Evolutionary conservation across 30 jellyfish, hydroid and myxozoan genomes (phyloP).

Genomic region (Hydractinia echinata): DNA sequence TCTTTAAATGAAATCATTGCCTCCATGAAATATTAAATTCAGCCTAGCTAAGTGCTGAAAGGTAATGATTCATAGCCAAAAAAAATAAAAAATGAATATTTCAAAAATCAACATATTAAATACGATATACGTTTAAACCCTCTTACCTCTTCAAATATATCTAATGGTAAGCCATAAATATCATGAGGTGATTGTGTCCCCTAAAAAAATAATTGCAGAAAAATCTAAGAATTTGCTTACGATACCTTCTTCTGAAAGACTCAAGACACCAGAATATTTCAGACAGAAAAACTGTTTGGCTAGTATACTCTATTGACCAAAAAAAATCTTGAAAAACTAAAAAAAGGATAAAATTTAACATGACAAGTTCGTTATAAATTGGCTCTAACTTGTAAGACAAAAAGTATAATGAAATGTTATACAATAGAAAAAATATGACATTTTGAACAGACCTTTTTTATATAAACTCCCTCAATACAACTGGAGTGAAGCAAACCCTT

Average conservation of each 20-base stretch:
- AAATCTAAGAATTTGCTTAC: background rate
- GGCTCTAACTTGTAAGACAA: too few species aligned
- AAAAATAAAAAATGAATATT: background rate
- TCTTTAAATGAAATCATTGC: too few species aligned
- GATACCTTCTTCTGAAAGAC: background rate
- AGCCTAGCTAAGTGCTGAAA: too few species aligned
- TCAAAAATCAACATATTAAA: background rate
- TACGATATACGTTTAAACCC: background rate
- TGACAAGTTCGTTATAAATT: too few species aligned
- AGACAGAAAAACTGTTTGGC: too few species aligned
- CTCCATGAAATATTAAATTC: too few species aligned
- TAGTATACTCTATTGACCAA: too few species aligned
- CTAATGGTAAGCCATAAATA: constrained; percentile 81
- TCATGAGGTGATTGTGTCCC: constrained; percentile 54
- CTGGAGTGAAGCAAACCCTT: constrained; percentile 33
- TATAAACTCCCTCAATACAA: constrained; percentile 23
- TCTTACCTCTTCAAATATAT: constrained; percentile 73
- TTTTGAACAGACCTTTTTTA: background rate
- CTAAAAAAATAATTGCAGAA: constrained; percentile 4
- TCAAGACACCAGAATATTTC: background rate
- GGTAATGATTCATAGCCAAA: too few species aligned
- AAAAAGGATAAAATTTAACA: too few species aligned
- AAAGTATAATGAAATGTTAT: too few species aligned
- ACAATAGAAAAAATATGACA: too few species aligned
- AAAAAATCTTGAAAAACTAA: too few species aligned